Conservation (phyloP, 2,888 invertebrate species). For the Phaonia tiefii region DNA sequence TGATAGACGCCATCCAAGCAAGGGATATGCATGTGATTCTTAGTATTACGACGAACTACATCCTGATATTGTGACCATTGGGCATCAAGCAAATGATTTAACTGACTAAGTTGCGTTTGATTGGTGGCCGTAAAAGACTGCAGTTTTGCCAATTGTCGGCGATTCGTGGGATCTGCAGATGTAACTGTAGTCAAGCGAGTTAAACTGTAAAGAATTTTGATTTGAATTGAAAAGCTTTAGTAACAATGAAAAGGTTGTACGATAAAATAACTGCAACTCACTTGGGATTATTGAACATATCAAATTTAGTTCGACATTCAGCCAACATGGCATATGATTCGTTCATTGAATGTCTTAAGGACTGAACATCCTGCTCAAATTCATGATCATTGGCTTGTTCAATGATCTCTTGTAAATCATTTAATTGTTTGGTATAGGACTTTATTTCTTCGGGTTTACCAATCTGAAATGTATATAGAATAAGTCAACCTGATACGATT, state of each 20-base stretch:
- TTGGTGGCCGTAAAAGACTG: constrained; percentile 87
- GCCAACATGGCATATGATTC: constrained; percentile 80
- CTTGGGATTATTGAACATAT: constrained; percentile 77
- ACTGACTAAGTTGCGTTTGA: constrained; percentile 87
- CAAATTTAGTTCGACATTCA: constrained; percentile 78
- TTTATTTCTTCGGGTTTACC: constrained; percentile 83
- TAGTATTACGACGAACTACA: constrained; percentile 80
- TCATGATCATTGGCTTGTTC: constrained; percentile 84
- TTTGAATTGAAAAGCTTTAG: not conserved
- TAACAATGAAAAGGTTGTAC: not conserved
- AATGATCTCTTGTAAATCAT: constrained; percentile 83
- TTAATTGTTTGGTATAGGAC: constrained; percentile 81
- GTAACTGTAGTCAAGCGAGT: constrained; percentile 74
- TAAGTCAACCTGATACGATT: not conserved
- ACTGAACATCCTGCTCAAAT: constrained; percentile 84
- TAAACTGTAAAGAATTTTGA: constrained; percentile 68
- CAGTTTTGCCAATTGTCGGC: constrained; percentile 85
- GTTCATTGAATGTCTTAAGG: constrained; percentile 81
- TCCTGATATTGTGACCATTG: constrained; percentile 87
- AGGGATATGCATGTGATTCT: constrained; percentile 81
- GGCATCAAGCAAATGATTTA: constrained; percentile 87
- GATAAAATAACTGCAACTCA: constrained; percentile 68
- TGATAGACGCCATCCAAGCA: constrained; percentile 90
- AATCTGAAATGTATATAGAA: constrained; percentile 74
- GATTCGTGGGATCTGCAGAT: constrained; percentile 75